phyloP scores from a whole-genome alignment of 2,888 invertebrate genomes.

The Theretra japonica region DNA sequence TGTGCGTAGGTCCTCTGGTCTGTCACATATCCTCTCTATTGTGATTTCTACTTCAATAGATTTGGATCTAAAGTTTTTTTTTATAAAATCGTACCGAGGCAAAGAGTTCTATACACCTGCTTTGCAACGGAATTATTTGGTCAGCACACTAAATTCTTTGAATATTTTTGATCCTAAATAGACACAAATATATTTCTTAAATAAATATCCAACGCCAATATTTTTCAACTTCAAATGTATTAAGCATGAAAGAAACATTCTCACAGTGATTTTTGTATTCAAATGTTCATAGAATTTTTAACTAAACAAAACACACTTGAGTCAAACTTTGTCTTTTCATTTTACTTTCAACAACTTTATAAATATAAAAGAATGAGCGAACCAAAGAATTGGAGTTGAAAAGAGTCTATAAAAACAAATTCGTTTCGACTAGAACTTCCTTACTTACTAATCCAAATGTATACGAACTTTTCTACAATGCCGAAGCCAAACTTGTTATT shows the following conservation, averaged over 20 bases:
- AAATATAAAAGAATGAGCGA: conserved; percentile 10
- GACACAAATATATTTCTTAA: not conserved
- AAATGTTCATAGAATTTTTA: not conserved
- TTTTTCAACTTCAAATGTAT: not conserved
- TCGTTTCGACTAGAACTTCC: conserved; percentile 9
- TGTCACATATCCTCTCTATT: conserved; percentile 83
- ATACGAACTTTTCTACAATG: conserved; percentile 14
- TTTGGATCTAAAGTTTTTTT: conserved; percentile 64
- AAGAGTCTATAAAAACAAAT: conserved; percentile 3
- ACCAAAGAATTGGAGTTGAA: conserved; percentile 17
- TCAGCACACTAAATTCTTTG: not conserved
- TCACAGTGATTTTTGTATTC: not conserved
- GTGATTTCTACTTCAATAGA: conserved; percentile 75
- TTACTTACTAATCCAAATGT: conserved; percentile 7
- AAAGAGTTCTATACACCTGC: conserved; percentile 79
- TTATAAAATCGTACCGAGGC: conserved; percentile 55
- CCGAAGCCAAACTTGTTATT: conserved; percentile 15
- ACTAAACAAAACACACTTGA: not conserved
- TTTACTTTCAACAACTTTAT: not conserved
- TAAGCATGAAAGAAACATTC: not conserved
- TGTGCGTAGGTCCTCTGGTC: conserved; percentile 75
- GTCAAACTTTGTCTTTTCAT: not conserved
- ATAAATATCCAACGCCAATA: not conserved
- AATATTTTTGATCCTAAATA: not conserved
- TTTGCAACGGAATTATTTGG: conserved; percentile 36